Base-by-base conservation (phyloP, 2,113 vertebrate genomes). In the Lepisosteus osseus region DNA sequence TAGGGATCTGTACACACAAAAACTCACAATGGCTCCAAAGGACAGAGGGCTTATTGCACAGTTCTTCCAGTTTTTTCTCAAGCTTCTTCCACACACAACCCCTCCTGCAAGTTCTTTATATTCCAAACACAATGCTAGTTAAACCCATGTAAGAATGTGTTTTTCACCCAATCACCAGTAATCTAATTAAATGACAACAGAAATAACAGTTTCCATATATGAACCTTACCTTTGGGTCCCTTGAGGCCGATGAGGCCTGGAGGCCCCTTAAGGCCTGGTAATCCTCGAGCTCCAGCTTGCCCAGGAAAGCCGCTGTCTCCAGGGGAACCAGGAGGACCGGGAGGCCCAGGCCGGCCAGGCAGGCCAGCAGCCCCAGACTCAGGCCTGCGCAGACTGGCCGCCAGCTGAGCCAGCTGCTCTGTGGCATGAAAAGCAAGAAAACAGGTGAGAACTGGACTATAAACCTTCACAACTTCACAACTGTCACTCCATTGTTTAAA, bases 211-310 rank as follows among this genome's bases (percentile, higher is more conserved):
- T 29, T 29, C 29, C 29, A 29, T 29, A 29, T 29, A 29, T 29
- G 29, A 29, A 29, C 8, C 86, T 87, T 84, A 99, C 97, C 97
- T 96, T 98, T 99, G 6, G 92, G 94, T 72, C 97, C 97, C 84
- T 93, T 98, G 17, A 84, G 62, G 68, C 97, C 97, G 0, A 97
- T 67, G 11, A 82, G 73, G 44, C 97, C 97, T 12, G 89, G 86
- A 42, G 97, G 97, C 3, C 97, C 97, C 84, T 99, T 99, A 13
- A 99, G 93, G 73, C 97, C 97, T 13, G 95, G 95, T 55, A 99
- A 91, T 2, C 97, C 97, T 79, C 96, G 95, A 15, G 90, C 15
- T 13, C 97, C 97, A 73, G 90, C 87, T 71, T 98, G 97, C 65
- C 97, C 97, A 3, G 95, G 92, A 74, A 98, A 95, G 66, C 97